Evolutionary conservation across 2,888 invertebrate species (phyloP).

Genomic region (Seira sanloemensis): DNA sequence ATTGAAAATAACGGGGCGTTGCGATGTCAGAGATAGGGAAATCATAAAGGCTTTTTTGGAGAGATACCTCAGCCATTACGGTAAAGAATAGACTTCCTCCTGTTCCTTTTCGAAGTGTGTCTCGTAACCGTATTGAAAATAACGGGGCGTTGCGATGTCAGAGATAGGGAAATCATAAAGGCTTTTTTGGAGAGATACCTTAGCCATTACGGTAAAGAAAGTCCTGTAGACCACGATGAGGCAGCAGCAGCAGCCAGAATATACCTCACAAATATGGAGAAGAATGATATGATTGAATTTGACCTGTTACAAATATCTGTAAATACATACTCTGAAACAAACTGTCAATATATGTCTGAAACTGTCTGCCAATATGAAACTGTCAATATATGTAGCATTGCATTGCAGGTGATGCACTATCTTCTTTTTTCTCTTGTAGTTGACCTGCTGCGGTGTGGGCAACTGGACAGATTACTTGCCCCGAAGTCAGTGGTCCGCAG

Average conservation of each 20-base stretch:
- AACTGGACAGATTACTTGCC: conserved; percentile 59
- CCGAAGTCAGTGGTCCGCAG: conserved; percentile 20
- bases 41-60: conserved; percentile 39
- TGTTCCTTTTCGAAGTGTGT: conserved; percentile 29
- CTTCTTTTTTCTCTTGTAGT: conserved; percentile 30
- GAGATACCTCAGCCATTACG: conserved; percentile 36
- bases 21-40: conserved; percentile 32
- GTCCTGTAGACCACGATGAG: neutral
- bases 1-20: conserved; percentile 29
- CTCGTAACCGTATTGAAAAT: conserved; percentile 14
- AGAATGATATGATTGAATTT: conserved; percentile 32
- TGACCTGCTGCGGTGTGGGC: conserved; percentile 58
- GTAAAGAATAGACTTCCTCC: neutral
- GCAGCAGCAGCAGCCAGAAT: neutral
- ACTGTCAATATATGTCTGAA: neutral
- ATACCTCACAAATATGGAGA: neutral
- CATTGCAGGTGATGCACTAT: too few species aligned
- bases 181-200: conserved; percentile 37
- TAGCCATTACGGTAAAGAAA: conserved; percentile 21
- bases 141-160: conserved; percentile 32
- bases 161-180: conserved; percentile 32
- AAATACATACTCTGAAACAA: too few species aligned
- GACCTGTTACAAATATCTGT: conserved; percentile 50
- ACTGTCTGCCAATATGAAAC: too few species aligned
- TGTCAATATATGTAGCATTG: too few species aligned